Evolutionary conservation across 2,888 invertebrate species (phyloP), one percentile per base, ranked within the genome.

Genomic region (Melieria crassipennis): DNA sequence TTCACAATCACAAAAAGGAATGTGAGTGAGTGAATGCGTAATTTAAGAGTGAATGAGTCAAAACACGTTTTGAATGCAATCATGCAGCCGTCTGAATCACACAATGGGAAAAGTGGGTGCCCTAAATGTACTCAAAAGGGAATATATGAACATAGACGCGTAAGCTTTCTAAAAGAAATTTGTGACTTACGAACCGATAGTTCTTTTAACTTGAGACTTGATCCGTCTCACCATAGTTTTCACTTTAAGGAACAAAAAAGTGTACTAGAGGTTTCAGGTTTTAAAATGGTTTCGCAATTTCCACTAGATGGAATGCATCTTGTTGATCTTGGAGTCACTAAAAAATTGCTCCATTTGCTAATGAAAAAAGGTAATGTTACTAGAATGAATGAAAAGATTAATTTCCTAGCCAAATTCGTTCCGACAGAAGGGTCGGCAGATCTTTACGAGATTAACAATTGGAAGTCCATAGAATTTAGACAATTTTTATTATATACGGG

Each of bases 241-340:
- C 30, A 16, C 13, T 68, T 61, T 60, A 50, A 52, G 62, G 43
- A 61, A 13, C 11, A 55, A 9, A 52, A 68, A 61, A 62, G 63
- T 43, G 60, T 68, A 58, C 65, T 68, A 10, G 69, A 69, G 16
- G 13, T 48, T 57, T 11, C 60, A 70, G 47, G 56, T 58, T 72
- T 72, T 63, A 47, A 47, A 70, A 74, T 74, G 69, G 71, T 69
- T 62, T 69, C 68, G n/a, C 69, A 73, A 50, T 71, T 71, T 55
- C 64, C 63, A 7, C 52, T 69, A n/a, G 69, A 69, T 52, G 42
- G 57, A 4, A 63, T 69, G 64, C 63, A 68, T 46, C 56, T 73
- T 43, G 70, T 68, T 45, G 73, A 73, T n/a, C n/a, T n/a, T n/a
- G n/a, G n/a, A n/a, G n/a, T n/a, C n/a, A n/a, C n/a, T n/a, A n/a